phyloP scores from a whole-genome alignment of 2,113 vertebrate species.

The Andinoacara biseriatus region DNA sequence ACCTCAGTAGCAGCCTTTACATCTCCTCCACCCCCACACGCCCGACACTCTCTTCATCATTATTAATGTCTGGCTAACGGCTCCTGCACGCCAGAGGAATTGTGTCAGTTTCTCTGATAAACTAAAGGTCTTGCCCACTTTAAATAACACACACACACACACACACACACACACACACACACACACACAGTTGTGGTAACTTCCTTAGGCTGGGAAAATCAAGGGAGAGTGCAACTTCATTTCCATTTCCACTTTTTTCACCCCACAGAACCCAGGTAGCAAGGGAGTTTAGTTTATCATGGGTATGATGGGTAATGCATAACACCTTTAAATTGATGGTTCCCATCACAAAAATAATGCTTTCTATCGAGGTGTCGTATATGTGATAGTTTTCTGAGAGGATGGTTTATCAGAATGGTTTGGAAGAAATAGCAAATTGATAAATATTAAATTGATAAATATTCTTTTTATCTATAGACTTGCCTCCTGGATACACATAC shows the following conservation, averaged over 20 bases:
- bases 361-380: background rate
- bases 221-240: conserved; percentile 31
- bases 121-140: conserved; percentile 56
- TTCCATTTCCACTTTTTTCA: conserved; percentile 30
- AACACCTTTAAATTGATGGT: background rate
- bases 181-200: conserved; percentile 26
- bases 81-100: conserved; percentile 48
- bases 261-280: conserved; percentile 3
- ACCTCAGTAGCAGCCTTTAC: conserved; percentile 52
- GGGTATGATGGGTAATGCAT: background rate
- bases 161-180: conserved; percentile 12
- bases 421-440: background rate
- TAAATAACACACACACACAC: conserved; percentile 34
- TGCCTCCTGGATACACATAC: conserved; percentile 87
- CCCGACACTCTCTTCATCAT: conserved; percentile 70
- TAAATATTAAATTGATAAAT: conserved; percentile 8
- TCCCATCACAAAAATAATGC: background rate
- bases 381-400: background rate
- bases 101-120: conserved; percentile 62
- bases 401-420: background rate
- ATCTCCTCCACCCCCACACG: conserved; percentile 23
- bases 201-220: conserved; percentile 35
- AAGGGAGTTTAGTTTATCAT: background rate
- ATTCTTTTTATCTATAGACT: conserved; percentile 74
- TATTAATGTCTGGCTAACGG: conserved; percentile 73